phyloP scores from a whole-genome alignment of 2,797 vertebrate genomes.

The Delichon dasypus region DNA sequence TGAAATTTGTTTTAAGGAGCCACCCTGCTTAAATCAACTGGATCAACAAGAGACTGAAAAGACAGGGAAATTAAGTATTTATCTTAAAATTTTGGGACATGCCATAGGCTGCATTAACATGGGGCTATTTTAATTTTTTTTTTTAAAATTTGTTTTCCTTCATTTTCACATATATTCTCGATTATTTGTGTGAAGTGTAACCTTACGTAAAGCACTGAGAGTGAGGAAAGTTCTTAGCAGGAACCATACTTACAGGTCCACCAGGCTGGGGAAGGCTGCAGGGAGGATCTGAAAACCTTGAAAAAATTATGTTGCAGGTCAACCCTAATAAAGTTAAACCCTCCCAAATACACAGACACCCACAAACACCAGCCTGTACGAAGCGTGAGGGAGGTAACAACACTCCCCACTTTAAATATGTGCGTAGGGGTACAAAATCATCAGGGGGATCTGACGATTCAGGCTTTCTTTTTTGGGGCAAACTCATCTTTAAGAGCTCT shows the following conservation, averaged over 20 bases:
- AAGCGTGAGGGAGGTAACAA: background rate
- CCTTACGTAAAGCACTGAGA: background rate
- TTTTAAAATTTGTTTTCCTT: background rate
- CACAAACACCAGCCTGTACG: no score
- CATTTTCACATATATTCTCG: background rate
- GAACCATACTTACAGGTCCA: background rate
- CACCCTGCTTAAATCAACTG: background rate
- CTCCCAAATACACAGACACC: background rate
- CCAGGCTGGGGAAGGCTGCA: rapidly evolving
- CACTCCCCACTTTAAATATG: background rate
- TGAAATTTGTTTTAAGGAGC: background rate
- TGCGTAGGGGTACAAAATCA: no score
- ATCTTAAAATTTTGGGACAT: background rate
- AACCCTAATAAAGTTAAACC: background rate
- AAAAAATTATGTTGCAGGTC: background rate
- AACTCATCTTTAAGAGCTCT: background rate
- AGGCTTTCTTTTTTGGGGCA: background rate
- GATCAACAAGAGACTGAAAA: background rate
- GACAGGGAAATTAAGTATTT: background rate
- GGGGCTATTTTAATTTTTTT: rapidly evolving
- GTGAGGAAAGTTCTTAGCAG: background rate
- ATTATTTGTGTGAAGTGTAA: background rate
- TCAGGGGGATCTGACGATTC: background rate
- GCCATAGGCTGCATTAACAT: background rate
- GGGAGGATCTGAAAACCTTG: background rate